A percentile compares a stretch with the other conserved stretches of the same genome.
phyloP scores from a whole-genome alignment of 2,113 vertebrate genomes.

The Paramormyrops kingsleyae region DNA sequence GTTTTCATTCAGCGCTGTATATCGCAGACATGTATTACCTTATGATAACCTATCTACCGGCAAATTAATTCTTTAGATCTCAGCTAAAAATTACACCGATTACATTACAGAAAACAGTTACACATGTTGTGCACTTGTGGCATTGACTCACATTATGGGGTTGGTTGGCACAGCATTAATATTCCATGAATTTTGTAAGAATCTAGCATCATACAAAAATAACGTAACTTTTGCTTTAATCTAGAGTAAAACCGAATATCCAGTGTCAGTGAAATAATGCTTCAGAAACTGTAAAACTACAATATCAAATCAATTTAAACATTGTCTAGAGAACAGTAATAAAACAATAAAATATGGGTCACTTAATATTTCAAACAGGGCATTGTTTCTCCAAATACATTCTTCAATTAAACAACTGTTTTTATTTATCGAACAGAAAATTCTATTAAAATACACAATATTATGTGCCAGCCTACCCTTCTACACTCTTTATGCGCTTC shows the following conservation, averaged over 20 bases:
- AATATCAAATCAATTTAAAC: background rate
- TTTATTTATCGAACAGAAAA: background rate
- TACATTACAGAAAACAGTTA: background rate
- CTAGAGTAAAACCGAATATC: background rate
- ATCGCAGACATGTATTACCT: background rate
- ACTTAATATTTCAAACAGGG: background rate
- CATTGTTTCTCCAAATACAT: background rate
- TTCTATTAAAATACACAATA: background rate
- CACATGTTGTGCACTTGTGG: background rate
- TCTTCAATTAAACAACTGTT: background rate
- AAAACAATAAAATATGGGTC: background rate
- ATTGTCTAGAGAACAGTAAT: background rate
- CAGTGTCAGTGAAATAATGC: background rate
- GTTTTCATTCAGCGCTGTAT: background rate
- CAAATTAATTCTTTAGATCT: background rate
- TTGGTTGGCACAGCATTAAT: background rate
- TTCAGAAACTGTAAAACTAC: background rate
- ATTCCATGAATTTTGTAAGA: background rate
- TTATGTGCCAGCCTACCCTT: background rate
- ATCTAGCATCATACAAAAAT: background rate
- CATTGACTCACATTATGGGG: background rate
- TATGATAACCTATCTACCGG: background rate
- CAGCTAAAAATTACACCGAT: background rate
- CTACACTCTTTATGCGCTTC: background rate
- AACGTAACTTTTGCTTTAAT: background rate